A percentile compares a stretch with the other conserved stretches of the same genome.
phyloP scores from a whole-genome alignment of 2,888 invertebrate genomes.

The Eilema sororculum region DNA sequence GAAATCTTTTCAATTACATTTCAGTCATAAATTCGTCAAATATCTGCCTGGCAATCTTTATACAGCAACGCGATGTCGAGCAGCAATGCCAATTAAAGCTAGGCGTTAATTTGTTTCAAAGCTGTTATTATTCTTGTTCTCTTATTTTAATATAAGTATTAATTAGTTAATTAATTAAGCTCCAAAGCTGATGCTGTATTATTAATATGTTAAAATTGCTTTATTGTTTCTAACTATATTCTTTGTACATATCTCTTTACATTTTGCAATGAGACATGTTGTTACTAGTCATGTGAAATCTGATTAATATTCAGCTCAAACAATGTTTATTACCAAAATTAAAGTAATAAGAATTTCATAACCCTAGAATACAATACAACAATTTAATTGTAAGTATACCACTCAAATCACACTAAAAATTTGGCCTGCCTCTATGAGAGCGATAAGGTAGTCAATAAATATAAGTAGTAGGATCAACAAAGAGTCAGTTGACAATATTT shows the following conservation, averaged over 20 bases:
- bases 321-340: neutral
- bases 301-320: neutral
- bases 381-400: neutral
- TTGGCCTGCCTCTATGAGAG: too few relatives aligned
- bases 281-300: neutral
- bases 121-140: neutral
- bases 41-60: constrained; percentile 19
- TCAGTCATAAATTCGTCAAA: neutral
- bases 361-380: neutral
- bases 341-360: neutral
- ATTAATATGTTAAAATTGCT: constrained; percentile 30
- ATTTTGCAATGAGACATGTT: neutral
- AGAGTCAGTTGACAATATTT: too few relatives aligned
- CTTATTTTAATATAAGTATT: neutral
- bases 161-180: constrained; percentile 41
- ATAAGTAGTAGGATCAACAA: too few relatives aligned
- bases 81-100: constrained; percentile 10
- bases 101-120: constrained; percentile 26
- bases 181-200: constrained; percentile 32
- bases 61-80: constrained; percentile 25
- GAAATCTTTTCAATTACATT: neutral
- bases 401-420: neutral
- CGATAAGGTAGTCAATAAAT: too few relatives aligned
- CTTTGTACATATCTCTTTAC: neutral
- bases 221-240: constrained; percentile 8